A percentile compares a stretch with the other conserved stretches of the same genome.
These are phyloP conservation scores for Thera britannica DNA, from an alignment of 2,888 invertebrate species.

Conservation along the genomic window DNA sequence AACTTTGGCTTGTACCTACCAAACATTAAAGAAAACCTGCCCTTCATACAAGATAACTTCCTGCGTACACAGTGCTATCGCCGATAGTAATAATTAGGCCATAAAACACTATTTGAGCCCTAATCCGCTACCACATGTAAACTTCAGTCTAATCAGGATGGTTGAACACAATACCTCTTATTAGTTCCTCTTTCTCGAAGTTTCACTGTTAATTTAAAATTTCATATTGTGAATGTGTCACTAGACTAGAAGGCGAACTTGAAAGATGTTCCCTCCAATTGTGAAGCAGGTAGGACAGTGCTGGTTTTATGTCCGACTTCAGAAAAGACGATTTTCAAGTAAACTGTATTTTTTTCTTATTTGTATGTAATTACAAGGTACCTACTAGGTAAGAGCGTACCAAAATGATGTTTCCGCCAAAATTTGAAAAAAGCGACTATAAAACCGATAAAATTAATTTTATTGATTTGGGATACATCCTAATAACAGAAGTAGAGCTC, in stretches of 20 bases:
- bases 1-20: too few species aligned
- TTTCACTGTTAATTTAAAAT: not conserved
- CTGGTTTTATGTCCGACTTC: too few species aligned
- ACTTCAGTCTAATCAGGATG: conserved; percentile 4
- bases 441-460: too few species aligned
- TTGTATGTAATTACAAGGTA: too few species aligned
- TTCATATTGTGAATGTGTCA: too few species aligned
- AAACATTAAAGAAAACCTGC: not conserved
- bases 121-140: conserved; percentile 3
- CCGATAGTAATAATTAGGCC: conserved; percentile 18
- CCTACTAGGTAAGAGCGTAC: too few species aligned
- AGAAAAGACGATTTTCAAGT: too few species aligned
- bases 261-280: conserved; percentile 30
- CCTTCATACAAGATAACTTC: conserved; percentile 1
- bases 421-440: too few species aligned
- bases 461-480: too few species aligned
- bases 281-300: conserved; percentile 29
- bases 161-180: not conserved
- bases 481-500: too few species aligned
- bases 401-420: too few species aligned
- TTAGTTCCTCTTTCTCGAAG: not conserved
- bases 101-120: conserved; percentile 27
- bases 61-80: conserved; percentile 8
- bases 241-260: not conserved
- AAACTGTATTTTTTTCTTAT: too few species aligned